Conservation (phyloP, 2,888 invertebrate genomes). For the Azorinus chamasolen region DNA sequence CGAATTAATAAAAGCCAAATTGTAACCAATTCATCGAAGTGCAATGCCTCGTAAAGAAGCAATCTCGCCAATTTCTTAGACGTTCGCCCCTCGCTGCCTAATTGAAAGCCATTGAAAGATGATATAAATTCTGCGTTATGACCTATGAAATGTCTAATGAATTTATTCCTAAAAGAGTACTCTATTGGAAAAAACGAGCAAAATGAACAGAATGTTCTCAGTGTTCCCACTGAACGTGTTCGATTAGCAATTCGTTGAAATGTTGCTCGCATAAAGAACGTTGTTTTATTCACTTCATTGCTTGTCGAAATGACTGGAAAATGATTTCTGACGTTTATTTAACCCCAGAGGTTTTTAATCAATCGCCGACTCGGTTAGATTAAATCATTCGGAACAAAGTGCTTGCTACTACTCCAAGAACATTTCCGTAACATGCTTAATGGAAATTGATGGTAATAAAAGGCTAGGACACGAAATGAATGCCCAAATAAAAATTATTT, state of each 20-base stretch:
- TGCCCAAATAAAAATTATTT: no score
- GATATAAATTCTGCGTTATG: conserved; percentile 68
- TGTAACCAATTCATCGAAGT: conserved; percentile 58
- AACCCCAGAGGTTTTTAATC: conserved; percentile 66
- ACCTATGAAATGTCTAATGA: conserved; percentile 67
- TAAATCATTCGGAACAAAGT: conserved; percentile 46
- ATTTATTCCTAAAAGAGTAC: conserved; percentile 52
- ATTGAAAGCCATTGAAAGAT: conserved; percentile 62
- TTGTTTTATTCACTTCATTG: conserved; percentile 60
- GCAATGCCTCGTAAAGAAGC: conserved; percentile 60
- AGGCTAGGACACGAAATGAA: no score
- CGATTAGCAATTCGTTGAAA: conserved; percentile 52
- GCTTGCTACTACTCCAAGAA: no score
- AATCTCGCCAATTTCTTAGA: conserved; percentile 57
- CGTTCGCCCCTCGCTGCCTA: conserved; percentile 45
- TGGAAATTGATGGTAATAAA: no score
- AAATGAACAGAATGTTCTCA: conserved; percentile 50
- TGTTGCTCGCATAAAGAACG: conserved; percentile 53
- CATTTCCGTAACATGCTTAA: no score
- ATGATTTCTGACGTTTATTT: conserved; percentile 63
- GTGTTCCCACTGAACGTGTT: conserved; percentile 52
- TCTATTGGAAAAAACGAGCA: conserved; percentile 48
- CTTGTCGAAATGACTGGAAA: conserved; percentile 40
- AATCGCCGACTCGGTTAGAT: conserved; percentile 52
- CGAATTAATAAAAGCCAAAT: conserved; percentile 64